Base-by-base conservation (phyloP, 64 coral and sea anemone species). In the Cladopsammia gracilis region DNA sequence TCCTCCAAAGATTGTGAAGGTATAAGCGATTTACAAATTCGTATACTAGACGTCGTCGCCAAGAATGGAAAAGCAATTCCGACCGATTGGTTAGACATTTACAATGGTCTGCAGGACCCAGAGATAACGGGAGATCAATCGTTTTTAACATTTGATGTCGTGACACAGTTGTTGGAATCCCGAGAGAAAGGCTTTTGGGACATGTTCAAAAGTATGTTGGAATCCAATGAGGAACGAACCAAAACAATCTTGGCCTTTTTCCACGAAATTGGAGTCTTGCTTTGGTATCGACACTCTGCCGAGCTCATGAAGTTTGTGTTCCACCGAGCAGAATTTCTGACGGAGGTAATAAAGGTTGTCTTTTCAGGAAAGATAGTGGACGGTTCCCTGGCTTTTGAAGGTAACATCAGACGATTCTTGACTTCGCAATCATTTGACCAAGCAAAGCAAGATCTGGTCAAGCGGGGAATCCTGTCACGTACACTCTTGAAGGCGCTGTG, bases 221-320 rank as follows among this genome's bases (percentile, higher is more conserved):
- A 3, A 26, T 26, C 23, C 10, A 43, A 8, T 10, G 24, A 70
- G 12, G 67, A 70, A 11, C 23, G 7, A 70, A 70, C 67, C 7
- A 25, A 70, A 25, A 26, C 67, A 70, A 73, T 95, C 48, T 76
- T 95, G 7, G 73, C 79, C 22, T 95, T 95, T 58, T 95, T 95
- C 42, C 93, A 95, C n/a, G 76, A 79, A 9, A 90, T 86, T 45
- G 93, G 93, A 1, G 80, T 90, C 62, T 82, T 95, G 42, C 79
- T 95, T 18, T 95, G 93, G 93, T 95, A 78, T 43, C 78, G 90
- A 56, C 67, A 83, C 12, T 90, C 89, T 45, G 20, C 48, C 25
- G 60, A 73, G 19, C 89, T 95, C 49, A 83, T 51, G 20, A 76
- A 90, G 25, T 95, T 95, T 70, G 88, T 95, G 25, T 95, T 95